Percentiles rank a stretch among this genome's conserved stretches.
phyloP scores from a whole-genome alignment of 2,113 vertebrate genomes.

The Chloropsis cyanopogon region DNA sequence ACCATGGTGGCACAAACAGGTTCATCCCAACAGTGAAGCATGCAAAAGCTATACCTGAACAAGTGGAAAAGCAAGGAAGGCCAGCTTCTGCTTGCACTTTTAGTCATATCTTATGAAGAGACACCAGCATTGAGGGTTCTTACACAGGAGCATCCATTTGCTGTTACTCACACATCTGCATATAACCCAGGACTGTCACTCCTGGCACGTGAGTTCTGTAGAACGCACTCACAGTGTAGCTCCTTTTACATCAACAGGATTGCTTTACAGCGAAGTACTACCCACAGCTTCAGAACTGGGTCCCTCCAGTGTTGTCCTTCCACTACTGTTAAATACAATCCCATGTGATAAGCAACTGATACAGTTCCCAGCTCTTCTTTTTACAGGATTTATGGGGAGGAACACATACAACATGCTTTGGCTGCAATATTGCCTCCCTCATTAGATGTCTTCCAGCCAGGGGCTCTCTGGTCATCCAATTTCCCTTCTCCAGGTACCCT shows the following conservation, averaged over 20 bases:
- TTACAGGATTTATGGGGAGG: not conserved
- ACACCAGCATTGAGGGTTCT: not conserved
- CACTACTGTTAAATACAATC: not conserved
- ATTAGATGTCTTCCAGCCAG: not conserved
- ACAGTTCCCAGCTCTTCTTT: not conserved
- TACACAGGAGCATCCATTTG: not conserved
- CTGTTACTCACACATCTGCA: not conserved
- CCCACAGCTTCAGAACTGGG: not conserved
- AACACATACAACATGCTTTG: not conserved
- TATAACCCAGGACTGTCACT: not conserved
- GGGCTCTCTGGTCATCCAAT: not conserved
- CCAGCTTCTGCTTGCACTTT: not conserved
- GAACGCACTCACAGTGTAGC: not conserved
- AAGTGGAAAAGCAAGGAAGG: not conserved
- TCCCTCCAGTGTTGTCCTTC: not conserved
- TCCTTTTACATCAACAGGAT: not conserved
- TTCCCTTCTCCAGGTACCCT: not conserved
- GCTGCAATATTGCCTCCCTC: not conserved
- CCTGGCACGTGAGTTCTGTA: rapidly evolving
- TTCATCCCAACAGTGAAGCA: not conserved
- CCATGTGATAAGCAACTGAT: not conserved
- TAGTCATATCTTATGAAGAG: not conserved
- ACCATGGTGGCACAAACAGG: not conserved
- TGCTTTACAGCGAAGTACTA: not conserved
- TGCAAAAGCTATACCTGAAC: not conserved